Percentiles rank a stretch among this genome's conserved stretches.
phyloP scores from a whole-genome alignment of 2,797 vertebrate species.

The Arnoldichthys spilopterus region DNA sequence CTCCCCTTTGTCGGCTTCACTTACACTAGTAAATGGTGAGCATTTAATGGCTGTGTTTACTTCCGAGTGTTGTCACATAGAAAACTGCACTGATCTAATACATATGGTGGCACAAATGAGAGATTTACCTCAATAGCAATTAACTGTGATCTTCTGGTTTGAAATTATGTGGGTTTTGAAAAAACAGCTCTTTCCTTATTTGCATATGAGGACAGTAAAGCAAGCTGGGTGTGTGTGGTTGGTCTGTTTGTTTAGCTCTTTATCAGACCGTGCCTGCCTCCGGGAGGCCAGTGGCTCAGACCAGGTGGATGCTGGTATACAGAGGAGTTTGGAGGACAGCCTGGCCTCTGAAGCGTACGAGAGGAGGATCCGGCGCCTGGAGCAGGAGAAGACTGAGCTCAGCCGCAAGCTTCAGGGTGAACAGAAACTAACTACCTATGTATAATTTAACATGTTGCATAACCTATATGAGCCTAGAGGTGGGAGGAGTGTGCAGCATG shows the following conservation, averaged over 20 bases:
- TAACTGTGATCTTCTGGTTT: slow-evolving; percentile 8
- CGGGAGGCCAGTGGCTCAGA: slow-evolving; percentile 76
- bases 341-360: slow-evolving; percentile 97
- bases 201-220: too few species aligned
- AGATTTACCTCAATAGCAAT: background rate
- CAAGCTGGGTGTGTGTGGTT: too few species aligned
- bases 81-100: background rate
- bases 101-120: slow-evolving; percentile 1
- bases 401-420: slow-evolving; percentile 96
- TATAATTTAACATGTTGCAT: background rate
- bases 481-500: too few species aligned
- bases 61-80: background rate
- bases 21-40: slow-evolving; percentile 98
- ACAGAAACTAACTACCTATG: background rate
- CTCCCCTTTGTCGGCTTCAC: slow-evolving; percentile 98
- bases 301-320: slow-evolving; percentile 85
- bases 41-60: slow-evolving; percentile 38
- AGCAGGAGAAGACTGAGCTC: slow-evolving; percentile 96
- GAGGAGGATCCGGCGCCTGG: slow-evolving; percentile 92
- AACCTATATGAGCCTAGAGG: too few species aligned
- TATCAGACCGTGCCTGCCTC: slow-evolving; percentile 92
- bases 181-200: background rate
- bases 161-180: slow-evolving; percentile 36
- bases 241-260: slow-evolving; percentile 74
- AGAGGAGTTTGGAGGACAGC: slow-evolving; percentile 92